phyloP scores from a whole-genome alignment of 2,888 invertebrate species.

The Neoascia interrupta region DNA sequence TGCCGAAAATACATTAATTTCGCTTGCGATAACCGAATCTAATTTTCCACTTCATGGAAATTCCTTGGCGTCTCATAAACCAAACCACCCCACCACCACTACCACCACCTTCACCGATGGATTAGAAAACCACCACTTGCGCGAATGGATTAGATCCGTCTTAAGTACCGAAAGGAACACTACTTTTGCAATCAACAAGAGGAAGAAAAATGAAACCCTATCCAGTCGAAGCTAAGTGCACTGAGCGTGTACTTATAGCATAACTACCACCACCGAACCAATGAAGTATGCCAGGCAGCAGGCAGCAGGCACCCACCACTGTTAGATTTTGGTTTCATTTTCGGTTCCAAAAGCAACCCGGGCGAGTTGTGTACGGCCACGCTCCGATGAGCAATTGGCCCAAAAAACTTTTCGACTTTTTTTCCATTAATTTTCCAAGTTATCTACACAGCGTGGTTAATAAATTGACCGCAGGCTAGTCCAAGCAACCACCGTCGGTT shows the following conservation, averaged over 20 bases:
- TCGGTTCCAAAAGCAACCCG: constrained; percentile 60
- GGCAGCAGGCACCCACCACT: constrained; percentile 50
- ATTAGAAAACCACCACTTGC: constrained; percentile 67
- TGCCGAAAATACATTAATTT: too few relatives aligned
- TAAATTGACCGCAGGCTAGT: constrained; percentile 68
- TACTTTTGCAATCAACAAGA: constrained; percentile 58
- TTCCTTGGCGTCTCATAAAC: constrained; percentile 63
- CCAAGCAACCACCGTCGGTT: background rate
- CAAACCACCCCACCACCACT: constrained; percentile 12
- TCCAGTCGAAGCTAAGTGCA: constrained; percentile 41
- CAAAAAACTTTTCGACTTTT: constrained; percentile 63
- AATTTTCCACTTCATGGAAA: constrained; percentile 66
- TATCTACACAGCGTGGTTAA: constrained; percentile 64
- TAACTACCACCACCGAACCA: constrained; percentile 29
- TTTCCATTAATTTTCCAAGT: constrained; percentile 31
- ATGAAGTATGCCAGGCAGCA: constrained; percentile 66
- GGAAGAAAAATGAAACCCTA: constrained; percentile 68
- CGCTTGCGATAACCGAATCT: constrained; percentile 61
- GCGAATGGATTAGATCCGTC: constrained; percentile 67
- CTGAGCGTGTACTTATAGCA: background rate
- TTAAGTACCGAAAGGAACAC: constrained; percentile 68
- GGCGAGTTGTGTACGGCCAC: constrained; percentile 51
- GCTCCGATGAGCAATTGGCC: constrained; percentile 70
- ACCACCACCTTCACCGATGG: constrained; percentile 60
- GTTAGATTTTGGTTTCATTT: constrained; percentile 56